Evolutionary conservation across 2,113 vertebrate genomes (phyloP), one percentile per base, ranked within the genome.

Genomic region (Cyprinus carpio): DNA sequence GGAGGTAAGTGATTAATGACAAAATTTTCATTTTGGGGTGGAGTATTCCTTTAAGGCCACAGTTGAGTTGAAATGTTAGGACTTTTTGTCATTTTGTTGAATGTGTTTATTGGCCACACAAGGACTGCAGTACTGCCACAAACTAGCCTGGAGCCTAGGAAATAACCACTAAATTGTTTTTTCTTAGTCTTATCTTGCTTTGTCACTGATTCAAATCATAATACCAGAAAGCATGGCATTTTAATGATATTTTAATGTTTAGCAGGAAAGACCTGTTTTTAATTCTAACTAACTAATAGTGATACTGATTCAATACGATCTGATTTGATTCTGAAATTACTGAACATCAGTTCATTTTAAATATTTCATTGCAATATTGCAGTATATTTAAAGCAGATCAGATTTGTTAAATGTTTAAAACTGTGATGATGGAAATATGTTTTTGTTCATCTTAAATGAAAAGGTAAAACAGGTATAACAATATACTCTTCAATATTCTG

Each of bases 171-270:
- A 0, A 25, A 16, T 75, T 25, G 0, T 23, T 2, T 49, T 49
- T 49, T 75, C 72, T 75, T 75, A 49, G 6, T 27, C 71, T 74
- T 15, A 74, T 74, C 10, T 74, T 11, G 20, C 65, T 75, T 75
- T 49, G 40, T 75, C 12, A 75, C 72, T 49, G 40, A 75, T 49
- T 49, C 40, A 40, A 75, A 75, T 49, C n/a, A 49, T 15, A 49
- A 75, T 25, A 75, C 2, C 11, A 49, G 43, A 13, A 29, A 13
- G 37, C 23, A 49, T 2, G 37, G 1, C 40, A 46, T 46, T 46
- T 46, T 46, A 25, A 9, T 69, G 65, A 69, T 69, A 34, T 69
- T 34, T 65, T 7, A 65, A 65, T 29, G 25, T 65, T 29, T 29
- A 12, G 27, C 15, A 65, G 25, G 5, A 29, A 64, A 64, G 12